Conservation (phyloP, 2,113 vertebrate genomes). For the Emydocephalus ijimae region DNA sequence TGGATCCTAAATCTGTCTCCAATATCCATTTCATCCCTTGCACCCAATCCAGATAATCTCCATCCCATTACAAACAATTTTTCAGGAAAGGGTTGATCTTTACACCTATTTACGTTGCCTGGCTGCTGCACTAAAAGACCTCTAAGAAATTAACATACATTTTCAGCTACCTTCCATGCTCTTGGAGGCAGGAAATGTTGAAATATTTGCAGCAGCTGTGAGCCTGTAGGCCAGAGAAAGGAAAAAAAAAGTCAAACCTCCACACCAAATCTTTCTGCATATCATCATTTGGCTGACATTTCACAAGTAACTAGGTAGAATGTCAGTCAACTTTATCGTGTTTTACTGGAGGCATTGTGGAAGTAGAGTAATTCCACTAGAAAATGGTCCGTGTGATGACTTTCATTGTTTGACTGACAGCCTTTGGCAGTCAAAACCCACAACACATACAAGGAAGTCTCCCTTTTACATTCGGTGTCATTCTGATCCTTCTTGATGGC, state of each 20-base stretch:
- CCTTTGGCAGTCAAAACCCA: background rate
- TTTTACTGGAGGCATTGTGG: background rate
- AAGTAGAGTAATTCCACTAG: background rate
- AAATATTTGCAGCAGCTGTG: background rate
- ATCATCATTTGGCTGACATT: conserved; percentile 16
- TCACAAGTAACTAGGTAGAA: background rate
- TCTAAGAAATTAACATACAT: background rate
- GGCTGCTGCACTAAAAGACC: background rate
- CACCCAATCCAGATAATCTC: background rate
- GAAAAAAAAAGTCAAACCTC: background rate
- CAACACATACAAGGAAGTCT: background rate
- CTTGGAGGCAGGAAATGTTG: background rate
- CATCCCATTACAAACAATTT: background rate
- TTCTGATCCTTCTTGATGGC: background rate
- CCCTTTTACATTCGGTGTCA: background rate
- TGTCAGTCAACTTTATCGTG: background rate
- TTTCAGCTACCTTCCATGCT: background rate
- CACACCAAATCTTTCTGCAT: background rate
- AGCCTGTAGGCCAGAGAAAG: background rate
- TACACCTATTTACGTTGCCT: no score
- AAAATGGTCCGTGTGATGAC: accelerated
- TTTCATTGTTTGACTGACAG: background rate
- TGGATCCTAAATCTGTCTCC: background rate
- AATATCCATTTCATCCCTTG: background rate
- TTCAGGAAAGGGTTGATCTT: background rate